Evolutionary conservation across 2,113 vertebrate genomes (phyloP), one percentile per base, ranked within the genome.

Genomic region (Xyrauchen texanus): DNA sequence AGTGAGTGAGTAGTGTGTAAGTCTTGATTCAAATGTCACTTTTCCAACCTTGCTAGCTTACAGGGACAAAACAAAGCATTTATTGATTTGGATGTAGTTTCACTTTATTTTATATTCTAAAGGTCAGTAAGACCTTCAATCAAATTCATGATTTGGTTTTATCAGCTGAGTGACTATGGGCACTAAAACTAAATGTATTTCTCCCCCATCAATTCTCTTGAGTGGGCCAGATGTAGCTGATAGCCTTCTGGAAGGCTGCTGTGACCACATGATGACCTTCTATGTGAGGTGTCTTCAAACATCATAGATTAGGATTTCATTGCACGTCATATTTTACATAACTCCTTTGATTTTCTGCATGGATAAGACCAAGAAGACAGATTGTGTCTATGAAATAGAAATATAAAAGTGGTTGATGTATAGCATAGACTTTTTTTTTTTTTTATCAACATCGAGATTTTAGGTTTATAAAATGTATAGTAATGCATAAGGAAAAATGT

Each of bases 231-330:
- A 76, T 75, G 78, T 45, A 5, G 64, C 73, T 55, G 77, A 79
- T 72, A 69, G 60, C 57, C 62, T 45, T 71, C 68, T 71, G 61
- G 11, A 68, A 64, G 72, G 79, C 80, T 34, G 79, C 52, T 80
- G 65, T 79, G 47, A 80, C 82, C 73, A 55, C 70, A 34, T 44
- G 76, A 52, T 89, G 84, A 88, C 88, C 90, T 87, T 90, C 86
- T 83, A 81, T 64, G 5, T 62, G 16, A 57, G 71, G 84, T 68
- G 45, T 85, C 65, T 74, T 78, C 15, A 61, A 73, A 63, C 61
- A 79, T 63, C 76, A 77, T 76, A 80, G 46, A 80, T 46, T 10
- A 51, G 44, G 52, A n/a, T 57, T 42, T 69, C 49, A 69, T 6
- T 4, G 12, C n/a, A 58, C 4, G 4, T 15, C 8, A 0, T 21